phyloP scores from a whole-genome alignment of 2,797 vertebrate genomes.

The Takifugu ocellatus region DNA sequence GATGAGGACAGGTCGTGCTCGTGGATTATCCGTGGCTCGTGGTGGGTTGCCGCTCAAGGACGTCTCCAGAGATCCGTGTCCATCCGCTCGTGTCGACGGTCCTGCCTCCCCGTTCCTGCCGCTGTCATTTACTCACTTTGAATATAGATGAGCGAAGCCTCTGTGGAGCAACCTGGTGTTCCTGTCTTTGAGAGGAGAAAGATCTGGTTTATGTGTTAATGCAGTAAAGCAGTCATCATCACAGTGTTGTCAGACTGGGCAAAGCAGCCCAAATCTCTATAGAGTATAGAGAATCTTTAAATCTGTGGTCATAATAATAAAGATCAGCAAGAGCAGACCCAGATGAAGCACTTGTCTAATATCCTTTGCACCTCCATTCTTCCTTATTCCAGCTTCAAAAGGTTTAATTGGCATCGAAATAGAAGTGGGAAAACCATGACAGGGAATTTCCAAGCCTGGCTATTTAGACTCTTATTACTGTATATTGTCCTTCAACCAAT shows the following conservation, averaged over 20 bases:
- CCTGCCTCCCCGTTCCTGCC: slow-evolving; percentile 31
- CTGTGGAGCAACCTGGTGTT: slow-evolving; percentile 5
- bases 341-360: slow-evolving; percentile 31
- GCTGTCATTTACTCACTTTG: slow-evolving; percentile 18
- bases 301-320: slow-evolving; percentile 1
- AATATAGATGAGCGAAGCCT: slow-evolving; percentile 14
- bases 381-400: slow-evolving; percentile 53
- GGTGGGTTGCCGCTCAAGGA: slow-evolving; percentile 21
- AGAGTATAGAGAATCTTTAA: neutral
- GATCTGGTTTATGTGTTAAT: neutral
- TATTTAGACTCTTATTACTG: slow-evolving; percentile 69
- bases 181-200: neutral
- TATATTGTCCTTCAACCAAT: slow-evolving; percentile 72
- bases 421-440: slow-evolving; percentile 67
- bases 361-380: slow-evolving; percentile 64
- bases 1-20: slow-evolving; percentile 76
- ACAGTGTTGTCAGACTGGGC: slow-evolving; percentile 6
- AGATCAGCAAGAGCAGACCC: slow-evolving; percentile 1
- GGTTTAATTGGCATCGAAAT: slow-evolving; percentile 74
- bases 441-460: slow-evolving; percentile 44
- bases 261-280: slow-evolving; percentile 6
- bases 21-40: slow-evolving; percentile 70
- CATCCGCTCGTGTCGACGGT: slow-evolving; percentile 19
- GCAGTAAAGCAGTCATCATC: neutral
- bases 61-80: slow-evolving; percentile 59